Percentiles rank a stretch among this genome's conserved stretches.
Conservation (phyloP, 2,797 vertebrate genomes). For the Girardinus metallicus region DNA sequence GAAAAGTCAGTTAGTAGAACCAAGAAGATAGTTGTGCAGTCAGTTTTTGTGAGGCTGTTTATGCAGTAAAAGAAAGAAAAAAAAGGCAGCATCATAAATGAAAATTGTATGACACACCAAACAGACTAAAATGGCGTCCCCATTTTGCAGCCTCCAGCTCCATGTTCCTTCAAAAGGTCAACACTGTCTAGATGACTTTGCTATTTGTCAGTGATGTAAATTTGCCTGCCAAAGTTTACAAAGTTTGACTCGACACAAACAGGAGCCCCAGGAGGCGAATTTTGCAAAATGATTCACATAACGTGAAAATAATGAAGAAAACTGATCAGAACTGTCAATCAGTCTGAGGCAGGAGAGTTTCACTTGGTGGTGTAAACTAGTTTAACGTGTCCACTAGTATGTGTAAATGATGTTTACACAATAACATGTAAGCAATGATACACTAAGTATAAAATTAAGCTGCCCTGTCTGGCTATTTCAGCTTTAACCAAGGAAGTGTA, state of each 20-base stretch:
- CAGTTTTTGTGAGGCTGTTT: constrained; percentile 1
- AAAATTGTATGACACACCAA: neutral
- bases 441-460: neutral
- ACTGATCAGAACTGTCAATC: constrained; percentile 6
- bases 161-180: constrained; percentile 41
- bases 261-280: constrained; percentile 27
- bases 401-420: constrained; percentile 18
- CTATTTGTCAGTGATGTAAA: constrained; percentile 21
- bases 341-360: neutral
- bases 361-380: constrained; percentile 5
- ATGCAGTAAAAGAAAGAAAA: neutral
- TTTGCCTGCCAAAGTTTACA: constrained; percentile 40
- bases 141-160: constrained; percentile 17
- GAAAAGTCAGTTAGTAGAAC: neutral
- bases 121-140: constrained; percentile 4
- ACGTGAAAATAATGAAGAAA: constrained; percentile 8
- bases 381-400: constrained; percentile 6
- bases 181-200: constrained; percentile 20
- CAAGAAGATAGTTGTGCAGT: neutral
- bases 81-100: constrained; percentile 3
- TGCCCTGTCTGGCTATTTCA: constrained; percentile 2
- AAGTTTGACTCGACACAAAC: constrained; percentile 30
- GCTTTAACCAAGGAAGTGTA: neutral
- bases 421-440: neutral
- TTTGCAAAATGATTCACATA: neutral